Conservation (phyloP, 2,888 invertebrate species). For the Nudaria mundana region DNA sequence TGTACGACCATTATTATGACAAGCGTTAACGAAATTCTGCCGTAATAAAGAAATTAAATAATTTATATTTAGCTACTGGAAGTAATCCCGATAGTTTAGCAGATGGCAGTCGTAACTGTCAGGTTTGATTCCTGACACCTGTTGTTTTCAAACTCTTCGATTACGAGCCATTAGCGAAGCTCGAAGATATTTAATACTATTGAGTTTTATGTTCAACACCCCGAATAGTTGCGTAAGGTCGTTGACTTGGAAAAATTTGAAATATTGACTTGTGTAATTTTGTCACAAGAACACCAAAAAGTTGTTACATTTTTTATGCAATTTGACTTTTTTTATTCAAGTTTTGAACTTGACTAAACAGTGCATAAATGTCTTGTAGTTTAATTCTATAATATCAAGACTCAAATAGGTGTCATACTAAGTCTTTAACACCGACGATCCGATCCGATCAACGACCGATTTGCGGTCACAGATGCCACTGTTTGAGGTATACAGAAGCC, state of each 20-base stretch:
- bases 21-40: conserved; percentile 22
- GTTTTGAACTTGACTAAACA: no score
- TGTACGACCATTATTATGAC: conserved; percentile 21
- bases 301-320: no score
- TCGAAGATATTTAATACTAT: conserved; percentile 66
- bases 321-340: no score
- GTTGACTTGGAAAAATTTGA: conserved; percentile 15
- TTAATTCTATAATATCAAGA: no score
- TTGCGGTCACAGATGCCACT: conserved; percentile 37
- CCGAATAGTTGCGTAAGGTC: conserved; percentile 28
- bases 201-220: conserved; percentile 32
- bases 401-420: not conserved
- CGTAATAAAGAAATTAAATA: conserved; percentile 26
- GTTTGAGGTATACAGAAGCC: conserved; percentile 11
- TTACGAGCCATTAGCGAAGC: conserved; percentile 69
- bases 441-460: conserved; percentile 36
- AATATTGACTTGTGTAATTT: conserved; percentile 3
- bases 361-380: no score
- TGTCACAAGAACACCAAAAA: not conserved
- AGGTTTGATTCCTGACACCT: conserved; percentile 75
- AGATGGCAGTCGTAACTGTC: conserved; percentile 68
- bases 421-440: not conserved
- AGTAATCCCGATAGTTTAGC: conserved; percentile 41
- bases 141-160: conserved; percentile 74
- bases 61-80: conserved; percentile 51